These are phyloP conservation scores for Dicyrtomina minuta DNA, from an alignment of 2,888 invertebrate species.

Conservation along the genomic window DNA sequence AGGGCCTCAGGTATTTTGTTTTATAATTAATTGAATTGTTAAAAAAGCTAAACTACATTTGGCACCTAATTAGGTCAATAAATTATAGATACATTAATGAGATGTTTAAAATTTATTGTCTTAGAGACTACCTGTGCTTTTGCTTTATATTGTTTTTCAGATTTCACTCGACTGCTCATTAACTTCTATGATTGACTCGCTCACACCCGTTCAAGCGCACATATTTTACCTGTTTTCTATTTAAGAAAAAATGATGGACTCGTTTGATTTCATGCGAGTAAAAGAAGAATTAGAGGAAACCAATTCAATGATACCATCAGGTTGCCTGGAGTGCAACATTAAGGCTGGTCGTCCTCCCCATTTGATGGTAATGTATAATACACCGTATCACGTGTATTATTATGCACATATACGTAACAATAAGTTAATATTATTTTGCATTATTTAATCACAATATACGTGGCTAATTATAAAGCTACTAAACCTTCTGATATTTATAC, in stretches of 20 bases:
- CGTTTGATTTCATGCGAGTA: constrained; percentile 72
- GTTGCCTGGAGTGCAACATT: constrained; percentile 59
- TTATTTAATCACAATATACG: too few relatives aligned
- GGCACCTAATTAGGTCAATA: too few relatives aligned
- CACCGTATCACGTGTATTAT: too few relatives aligned
- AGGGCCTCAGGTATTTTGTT: constrained; percentile 70
- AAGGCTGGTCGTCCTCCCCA: constrained; percentile 70
- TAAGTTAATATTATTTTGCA: too few relatives aligned
- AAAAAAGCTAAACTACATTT: too few relatives aligned
- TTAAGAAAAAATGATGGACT: constrained; percentile 76
- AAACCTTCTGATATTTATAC: too few relatives aligned
- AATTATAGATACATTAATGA: too few relatives aligned
- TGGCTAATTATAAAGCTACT: too few relatives aligned
- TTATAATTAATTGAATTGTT: constrained; percentile 16
- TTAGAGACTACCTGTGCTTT: too few relatives aligned
- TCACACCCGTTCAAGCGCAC: constrained; percentile 84
- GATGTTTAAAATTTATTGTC: too few relatives aligned
- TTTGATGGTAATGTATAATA: constrained; percentile 62
- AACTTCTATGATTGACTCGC: constrained; percentile 73
- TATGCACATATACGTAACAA: too few relatives aligned
- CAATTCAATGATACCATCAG: constrained; percentile 39
- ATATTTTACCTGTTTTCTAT: constrained; percentile 72
- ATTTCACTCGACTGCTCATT: constrained; percentile 68
- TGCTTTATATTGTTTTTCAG: too few relatives aligned
- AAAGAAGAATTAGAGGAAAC: constrained; percentile 71